Conservation (phyloP, 2,888 invertebrate genomes). For the Meandrusa payeni region DNA sequence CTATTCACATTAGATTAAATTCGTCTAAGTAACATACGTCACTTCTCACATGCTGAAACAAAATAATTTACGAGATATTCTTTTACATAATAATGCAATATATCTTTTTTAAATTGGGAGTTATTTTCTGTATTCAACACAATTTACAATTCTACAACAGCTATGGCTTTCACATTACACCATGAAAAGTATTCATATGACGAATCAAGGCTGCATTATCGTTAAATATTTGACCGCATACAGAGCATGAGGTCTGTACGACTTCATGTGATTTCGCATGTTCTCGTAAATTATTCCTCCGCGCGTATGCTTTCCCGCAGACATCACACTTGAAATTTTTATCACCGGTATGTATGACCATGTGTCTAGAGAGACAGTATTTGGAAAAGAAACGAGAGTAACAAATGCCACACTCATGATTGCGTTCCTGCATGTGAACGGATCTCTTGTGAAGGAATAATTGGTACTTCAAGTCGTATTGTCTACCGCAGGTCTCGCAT, state of each 20-base stretch:
- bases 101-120: constrained; percentile 8
- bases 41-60: background rate
- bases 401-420: constrained; percentile 56
- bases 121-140: background rate
- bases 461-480: constrained; percentile 60
- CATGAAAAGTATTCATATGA: constrained; percentile 35
- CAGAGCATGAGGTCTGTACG: constrained; percentile 34
- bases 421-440: constrained; percentile 62
- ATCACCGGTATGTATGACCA: constrained; percentile 73
- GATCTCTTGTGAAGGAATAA: constrained; percentile 54
- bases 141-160: background rate
- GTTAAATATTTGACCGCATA: constrained; percentile 42
- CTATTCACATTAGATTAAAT: constrained; percentile 2
- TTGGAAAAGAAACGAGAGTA: constrained; percentile 60
- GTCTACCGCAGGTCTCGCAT: constrained; percentile 58
- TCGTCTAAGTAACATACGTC: constrained; percentile 6
- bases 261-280: constrained; percentile 49
- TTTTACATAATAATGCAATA: constrained; percentile 23
- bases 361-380: constrained; percentile 65
- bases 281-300: constrained; percentile 49
- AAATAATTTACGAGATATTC: background rate
- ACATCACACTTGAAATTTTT: constrained; percentile 69
- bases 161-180: constrained; percentile 3
- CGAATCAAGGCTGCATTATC: constrained; percentile 38
- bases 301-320: constrained; percentile 69